Base-by-base conservation (phyloP, 2,888 invertebrate species). In the Crematogaster levior region DNA sequence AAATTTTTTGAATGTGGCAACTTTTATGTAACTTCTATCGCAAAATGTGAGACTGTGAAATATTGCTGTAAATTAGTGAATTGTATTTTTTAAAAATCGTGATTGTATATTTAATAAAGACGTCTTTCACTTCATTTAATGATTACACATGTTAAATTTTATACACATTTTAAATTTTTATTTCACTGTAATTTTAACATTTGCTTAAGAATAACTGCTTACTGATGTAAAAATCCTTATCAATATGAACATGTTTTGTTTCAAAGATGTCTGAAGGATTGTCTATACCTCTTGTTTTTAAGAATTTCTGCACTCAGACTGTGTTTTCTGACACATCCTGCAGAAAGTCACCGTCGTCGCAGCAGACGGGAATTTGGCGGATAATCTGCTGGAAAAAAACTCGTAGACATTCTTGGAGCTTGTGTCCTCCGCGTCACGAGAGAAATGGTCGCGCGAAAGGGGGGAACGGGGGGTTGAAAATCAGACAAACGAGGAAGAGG, bases 361-460 rank as follows among this genome's bases (percentile, higher is more conserved):
- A 34, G 12, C 1, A 43, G 21, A 43, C 18, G 48, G 9, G 48
- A 80, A 74, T 70, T 60, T 80, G 60, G 74, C 15, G 40, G 30
- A 74, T 80, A 79, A 79, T 74, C 61, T 56, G 72, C 12, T 37
- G 43, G 27, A 15, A 61, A 56, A 56, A 34, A 43, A 61, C 34
- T 48, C 34, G 46, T 30, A 61, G 46, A 18, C 24, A 51, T 77
- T 43, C n/a, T 61, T 15, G 46, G 24, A 9, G 12, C 40, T 48
- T 21, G 70, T 58, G 48, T 48, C 37, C 61, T 48, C 37, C 61
- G 60, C 37, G 77, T 84, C 85, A 58, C 81, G 65, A 84, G 81
- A 84, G 46, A 84, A 81, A 85, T 58, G 56, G 74, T 72, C 74
- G 70, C 30, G 60, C 40, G 48, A 82, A 77, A 65, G 77, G 75